Base-by-base conservation (phyloP, 2,888 invertebrate species). In the Andrena haemorrhoa region DNA sequence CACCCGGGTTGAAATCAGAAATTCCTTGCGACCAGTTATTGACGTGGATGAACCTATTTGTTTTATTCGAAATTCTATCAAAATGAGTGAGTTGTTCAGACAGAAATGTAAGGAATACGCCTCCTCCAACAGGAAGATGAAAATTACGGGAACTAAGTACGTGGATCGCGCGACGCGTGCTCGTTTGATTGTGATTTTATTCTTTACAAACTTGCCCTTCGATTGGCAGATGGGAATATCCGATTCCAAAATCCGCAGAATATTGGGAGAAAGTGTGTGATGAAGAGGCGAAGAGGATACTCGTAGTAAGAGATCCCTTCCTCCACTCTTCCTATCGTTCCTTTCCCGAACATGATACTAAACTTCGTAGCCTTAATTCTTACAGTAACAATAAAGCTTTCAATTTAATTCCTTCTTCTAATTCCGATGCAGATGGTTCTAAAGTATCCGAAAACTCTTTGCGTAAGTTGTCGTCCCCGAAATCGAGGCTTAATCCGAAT, bases 201-300 rank as follows among this genome's bases (percentile, higher is more conserved):
- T 10, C 29, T 6, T 10, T 1, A 41, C 35, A 53, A 2, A 51
- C n/a, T 60, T 16, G 16, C 20, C 3, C 4, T n/a, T 26, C 2
- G 31, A 49, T 26, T 56, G 31, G 7, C 51, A 92, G 93, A 87
- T 92, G 89, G 89, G 92, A 92, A 68, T 76, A 79, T 79, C 89
- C 90, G 31, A 71, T 90, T 41, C 81, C 83, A 58, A 83, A 81
- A 20, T 89, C 90, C 1, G 89, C 79, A 35, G 75, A 84, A 4
- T 92, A 92, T 33, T 93, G 93, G 93, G 58, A 86, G 8, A 83
- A 89, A 51, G 81, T 92, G 23, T 89, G 89, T 78, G 80, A 82
- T 1, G 85, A 91, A 0, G 82, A 91, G n/a, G 92, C 91, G 58
- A 83, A 81, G 47, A 90, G 78, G 51, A 72, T 89, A 58, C 71